Evolutionary conservation across 2,797 vertebrate species (phyloP), one percentile per base, ranked within the genome.

Genomic region (Siniperca undulata): DNA sequence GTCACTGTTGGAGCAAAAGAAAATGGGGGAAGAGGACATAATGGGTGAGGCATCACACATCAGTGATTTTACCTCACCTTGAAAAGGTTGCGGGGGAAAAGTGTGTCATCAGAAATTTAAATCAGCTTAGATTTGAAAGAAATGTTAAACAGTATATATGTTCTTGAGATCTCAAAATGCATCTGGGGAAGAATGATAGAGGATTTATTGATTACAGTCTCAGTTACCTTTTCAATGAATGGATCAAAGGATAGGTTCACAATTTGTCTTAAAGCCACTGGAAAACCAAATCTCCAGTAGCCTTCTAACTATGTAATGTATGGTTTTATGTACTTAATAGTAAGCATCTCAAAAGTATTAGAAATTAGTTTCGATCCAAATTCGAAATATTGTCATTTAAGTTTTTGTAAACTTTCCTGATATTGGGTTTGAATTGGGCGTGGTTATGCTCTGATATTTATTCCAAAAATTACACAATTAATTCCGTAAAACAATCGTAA

Each of bases 1-100:
- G 87, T 87, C 88, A 78, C 83, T 81, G 84, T 66, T 69, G 80
- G 73, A 87, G 84, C 86, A 85, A 86, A 70, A 73, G 68, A 59
- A 70, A 85, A 79, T 50, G n/a, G 38, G 60, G 56, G 55, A 44
- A 55, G 59, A 62, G 77, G 73, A 81, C 50, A 74, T 67, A 82
- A 86, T 71, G 65, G 70, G 40, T 8, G 75, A 81, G 74, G 70
- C 59, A 60, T 59, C 4, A 2, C 65, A 78, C 80, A 84, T 86
- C 71, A 53, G 62, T 82, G 88, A 62, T 81, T 84, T 77, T 65
- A 38, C 74, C 27, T 90, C 87, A 90, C 86, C 84, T 82, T 87
- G 78, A 74, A 84, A 85, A 74, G 80, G 81, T 77, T 84, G 78
- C 8, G n/a, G 27, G 48, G 48, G 11, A 19, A 71, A 67, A 61